Base-by-base conservation (phyloP, 1,140 invertebrate genomes). In the Theocolax elegans region DNA sequence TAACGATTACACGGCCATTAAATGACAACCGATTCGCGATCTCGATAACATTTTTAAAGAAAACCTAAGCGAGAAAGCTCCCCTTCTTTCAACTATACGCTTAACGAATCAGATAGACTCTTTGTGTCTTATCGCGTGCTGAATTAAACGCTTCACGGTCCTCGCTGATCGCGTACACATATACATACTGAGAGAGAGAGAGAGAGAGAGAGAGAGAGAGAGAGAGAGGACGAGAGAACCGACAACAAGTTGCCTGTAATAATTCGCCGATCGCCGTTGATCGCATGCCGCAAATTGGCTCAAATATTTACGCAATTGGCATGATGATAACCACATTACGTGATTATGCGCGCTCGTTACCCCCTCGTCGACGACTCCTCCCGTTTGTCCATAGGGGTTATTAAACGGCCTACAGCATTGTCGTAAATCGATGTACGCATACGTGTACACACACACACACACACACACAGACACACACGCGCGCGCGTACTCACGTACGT, bases 251-350 rank as follows among this genome's bases (percentile, higher is more conserved):
- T 42, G 51, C 23, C 51, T 21, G 25, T 25, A 59, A 68, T 64
- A 67, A 62, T 62, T 62, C 64, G 58, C 27, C 40, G 66, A 73
- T 68, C 65, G 64, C 68, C 9, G 51, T 63, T 56, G 38, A 75
- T 83, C 78, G 82, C 81, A 83, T 83, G 82, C 79, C 77, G 75
- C 79, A 83, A 83, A 83, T 83, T 83, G 79, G 72, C 74, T 80
- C 80, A 82, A 83, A 83, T 83, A 83, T 83, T 83, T 83, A 83
- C 82, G 80, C 82, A 83, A 83, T 83, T 83, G 82, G 76, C 79
- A 82, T 83, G 81, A 82, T 82, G 81, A 83, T 83, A 82, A 83
- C 81, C 79, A 74, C 79, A 81, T 82, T 81, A 82, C 79, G 79
- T 82, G 79, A 82, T 83, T 83, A 83, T 81, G 76, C 78, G 79